phyloP scores from a whole-genome alignment of 2,113 vertebrate genomes.

The Myrmophylax atrothorax region DNA sequence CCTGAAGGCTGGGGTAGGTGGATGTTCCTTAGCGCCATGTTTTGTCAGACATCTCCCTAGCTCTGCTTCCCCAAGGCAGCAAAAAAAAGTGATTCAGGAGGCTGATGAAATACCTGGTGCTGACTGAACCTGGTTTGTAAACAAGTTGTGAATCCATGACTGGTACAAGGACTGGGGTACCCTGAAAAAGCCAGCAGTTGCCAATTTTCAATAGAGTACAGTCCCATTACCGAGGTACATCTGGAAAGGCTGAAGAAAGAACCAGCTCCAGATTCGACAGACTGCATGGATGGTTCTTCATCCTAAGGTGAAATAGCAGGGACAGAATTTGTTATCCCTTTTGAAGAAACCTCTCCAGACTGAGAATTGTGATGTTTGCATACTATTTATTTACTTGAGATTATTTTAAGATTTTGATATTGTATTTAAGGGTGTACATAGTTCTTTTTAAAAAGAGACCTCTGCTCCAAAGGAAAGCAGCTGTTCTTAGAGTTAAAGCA shows the following conservation, averaged over 20 bases:
- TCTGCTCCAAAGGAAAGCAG: not conserved
- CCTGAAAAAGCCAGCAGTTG: not conserved
- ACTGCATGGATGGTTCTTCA: not conserved
- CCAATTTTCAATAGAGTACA: not conserved
- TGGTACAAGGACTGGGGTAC: not conserved
- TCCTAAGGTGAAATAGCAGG: not conserved
- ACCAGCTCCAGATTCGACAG: not conserved
- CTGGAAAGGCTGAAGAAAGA: slow-evolving; percentile 2
- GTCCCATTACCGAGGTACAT: not conserved
- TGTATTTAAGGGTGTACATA: not conserved
- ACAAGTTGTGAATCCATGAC: not conserved
- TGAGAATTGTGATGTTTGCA: not conserved
- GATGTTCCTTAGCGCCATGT: fast-evolving
- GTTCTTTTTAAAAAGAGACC: not conserved
- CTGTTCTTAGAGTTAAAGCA: slow-evolving; percentile 2
- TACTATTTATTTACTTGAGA: slow-evolving; percentile 56
- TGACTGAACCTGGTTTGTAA: not conserved
- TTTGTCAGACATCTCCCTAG: not conserved
- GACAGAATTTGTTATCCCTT: not conserved
- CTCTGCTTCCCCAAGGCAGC: not conserved
- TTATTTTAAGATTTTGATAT: not conserved
- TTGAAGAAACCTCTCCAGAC: not conserved
- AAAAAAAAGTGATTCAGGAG: not conserved
- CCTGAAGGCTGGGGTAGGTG: not conserved
- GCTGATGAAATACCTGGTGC: not conserved